Base-by-base conservation (phyloP, 2,113 vertebrate species). In the Podiceps cristatus region DNA sequence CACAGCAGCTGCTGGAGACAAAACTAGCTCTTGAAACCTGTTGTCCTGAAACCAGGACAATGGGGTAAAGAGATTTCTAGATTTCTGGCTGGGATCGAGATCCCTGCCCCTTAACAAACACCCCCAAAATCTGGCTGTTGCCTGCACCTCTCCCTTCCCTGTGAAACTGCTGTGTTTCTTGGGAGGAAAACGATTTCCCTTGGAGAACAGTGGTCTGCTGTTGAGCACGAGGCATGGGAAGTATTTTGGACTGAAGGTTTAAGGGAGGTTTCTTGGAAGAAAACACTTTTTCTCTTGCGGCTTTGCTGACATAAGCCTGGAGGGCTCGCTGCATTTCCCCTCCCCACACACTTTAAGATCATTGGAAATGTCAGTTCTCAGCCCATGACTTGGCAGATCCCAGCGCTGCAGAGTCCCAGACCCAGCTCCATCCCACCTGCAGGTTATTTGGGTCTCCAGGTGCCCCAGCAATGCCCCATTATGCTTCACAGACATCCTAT, bases 251-350 rank as follows among this genome's bases (percentile, higher is more conserved):
- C 56, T n/a, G 69, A 37, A 93, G 27, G 12, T 78, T 59, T 59
- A 59, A 84, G 73, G 40, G 63, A 64, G 68, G 15, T 88, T 82
- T 86, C 53, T 67, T 86, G 74, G 66, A 92, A 96, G 40, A 86
- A 90, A 79, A 56, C 13, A 3, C 29, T 44, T 20, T 42, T 91
- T 60, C 81, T 90, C 81, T 53, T 52, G 8, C 52, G 85, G 42
- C 58, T 96, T 45, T 2, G 2, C 71, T 86, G 75, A 92, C 29
- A 56, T 9, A 75, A 86, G 19, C 71, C 88, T n/a, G 66, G 29
- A 86, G 75, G 35, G 23, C 62, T 93, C 2, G 0, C 60, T 79
- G 56, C 1, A 0, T 42, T 49, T 49, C 31, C 17, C 42, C 24
- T 9, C 7, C 16, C 10, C 15, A 5, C 18, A 14, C 42, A 42